These are phyloP conservation scores for Megaceryle torquata DNA, from an alignment of 2,113 vertebrate genomes.

Conservation along the genomic window DNA sequence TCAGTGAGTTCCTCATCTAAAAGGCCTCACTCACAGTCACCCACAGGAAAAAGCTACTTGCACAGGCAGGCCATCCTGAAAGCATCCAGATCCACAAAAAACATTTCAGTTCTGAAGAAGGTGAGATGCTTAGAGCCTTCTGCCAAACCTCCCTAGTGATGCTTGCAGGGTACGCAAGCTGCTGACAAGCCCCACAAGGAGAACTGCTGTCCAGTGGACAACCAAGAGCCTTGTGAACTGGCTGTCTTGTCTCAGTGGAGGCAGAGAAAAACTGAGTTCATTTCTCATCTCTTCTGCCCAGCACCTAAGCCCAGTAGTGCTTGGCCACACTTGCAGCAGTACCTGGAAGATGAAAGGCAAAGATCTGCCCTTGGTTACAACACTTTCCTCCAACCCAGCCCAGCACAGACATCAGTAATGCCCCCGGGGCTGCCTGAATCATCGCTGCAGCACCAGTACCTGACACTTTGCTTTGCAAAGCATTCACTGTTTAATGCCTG, in stretches of 20 bases:
- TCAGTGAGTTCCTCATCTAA: not conserved
- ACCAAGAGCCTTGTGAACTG: not conserved
- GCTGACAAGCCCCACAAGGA: not conserved
- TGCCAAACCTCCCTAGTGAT: not conserved
- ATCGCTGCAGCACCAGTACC: not conserved
- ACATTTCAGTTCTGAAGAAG: not conserved
- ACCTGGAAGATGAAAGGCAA: not conserved
- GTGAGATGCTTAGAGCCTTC: not conserved
- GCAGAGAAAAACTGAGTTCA: not conserved
- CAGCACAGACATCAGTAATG: not conserved
- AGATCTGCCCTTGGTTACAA: not conserved
- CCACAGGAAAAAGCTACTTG: not conserved
- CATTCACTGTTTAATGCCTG: not conserved
- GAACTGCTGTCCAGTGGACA: not conserved
- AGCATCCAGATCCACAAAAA: not conserved
- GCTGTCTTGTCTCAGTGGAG: accelerated
- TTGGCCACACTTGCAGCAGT: not conserved
- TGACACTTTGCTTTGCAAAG: not conserved
- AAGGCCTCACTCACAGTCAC: not conserved
- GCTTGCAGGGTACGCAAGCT: not conserved
- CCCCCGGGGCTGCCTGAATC: not conserved
- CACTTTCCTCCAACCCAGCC: not conserved
- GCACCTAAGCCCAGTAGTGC: not conserved
- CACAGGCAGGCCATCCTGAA: slow-evolving; percentile 36
- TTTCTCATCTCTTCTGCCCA: not conserved